Conservation (phyloP, 2,113 vertebrate genomes). For the Scomber colias region DNA sequence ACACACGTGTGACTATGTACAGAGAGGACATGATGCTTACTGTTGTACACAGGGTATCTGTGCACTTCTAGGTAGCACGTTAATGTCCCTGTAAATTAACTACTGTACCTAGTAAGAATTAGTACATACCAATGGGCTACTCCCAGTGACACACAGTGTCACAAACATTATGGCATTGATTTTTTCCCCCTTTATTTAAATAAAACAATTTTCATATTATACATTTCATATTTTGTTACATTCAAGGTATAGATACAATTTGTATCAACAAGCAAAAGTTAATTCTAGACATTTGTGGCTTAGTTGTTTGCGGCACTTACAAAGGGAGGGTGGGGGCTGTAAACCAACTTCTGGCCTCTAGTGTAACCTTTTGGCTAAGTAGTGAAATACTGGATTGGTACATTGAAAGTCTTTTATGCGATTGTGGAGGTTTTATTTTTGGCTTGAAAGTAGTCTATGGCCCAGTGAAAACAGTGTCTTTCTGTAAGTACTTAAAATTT, state of each 20-base stretch:
- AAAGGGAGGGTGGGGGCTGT: constrained; percentile 47
- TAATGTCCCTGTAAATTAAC: constrained; percentile 90
- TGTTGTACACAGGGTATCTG: constrained; percentile 85
- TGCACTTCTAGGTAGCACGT: constrained; percentile 84
- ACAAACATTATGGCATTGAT: constrained; percentile 93
- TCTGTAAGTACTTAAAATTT: not conserved
- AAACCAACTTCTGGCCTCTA: constrained; percentile 31
- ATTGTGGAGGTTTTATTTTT: constrained; percentile 27
- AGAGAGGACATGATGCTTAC: constrained; percentile 83
- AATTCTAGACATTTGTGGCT: constrained; percentile 97
- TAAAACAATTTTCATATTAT: constrained; percentile 93
- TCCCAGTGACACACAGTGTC: constrained; percentile 98
- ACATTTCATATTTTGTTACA: constrained; percentile 95
- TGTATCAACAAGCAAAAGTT: constrained; percentile 99
- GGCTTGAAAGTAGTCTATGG: constrained; percentile 26
- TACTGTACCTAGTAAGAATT: constrained; percentile 88
- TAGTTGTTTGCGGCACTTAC: constrained; percentile 91
- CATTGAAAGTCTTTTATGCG: constrained; percentile 11
- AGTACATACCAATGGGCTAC: constrained; percentile 92
- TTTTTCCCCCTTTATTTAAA: constrained; percentile 83
- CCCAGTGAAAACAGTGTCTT: constrained; percentile 27
- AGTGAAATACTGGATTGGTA: constrained; percentile 11
- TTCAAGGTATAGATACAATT: constrained; percentile 99
- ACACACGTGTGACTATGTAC: constrained; percentile 78
- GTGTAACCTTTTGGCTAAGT: constrained; percentile 22